Conservation (phyloP, 2,797 vertebrate species). For the Pseudochromis fuscus region DNA sequence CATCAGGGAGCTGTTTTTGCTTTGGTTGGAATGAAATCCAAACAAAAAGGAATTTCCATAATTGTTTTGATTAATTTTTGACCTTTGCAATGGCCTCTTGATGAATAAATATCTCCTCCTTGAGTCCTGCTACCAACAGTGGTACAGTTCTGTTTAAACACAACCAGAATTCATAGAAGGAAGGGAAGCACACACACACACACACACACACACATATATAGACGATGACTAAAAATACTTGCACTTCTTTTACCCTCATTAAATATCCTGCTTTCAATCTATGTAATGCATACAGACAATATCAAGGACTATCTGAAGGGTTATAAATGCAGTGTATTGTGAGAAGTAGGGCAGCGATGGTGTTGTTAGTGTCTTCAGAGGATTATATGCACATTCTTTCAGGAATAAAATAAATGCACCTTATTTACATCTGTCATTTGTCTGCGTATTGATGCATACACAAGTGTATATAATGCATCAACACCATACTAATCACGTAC, state of each 20-base stretch:
- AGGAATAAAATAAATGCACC: conserved; percentile 22
- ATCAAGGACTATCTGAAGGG: background rate
- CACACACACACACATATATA: too few species aligned
- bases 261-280: background rate
- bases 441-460: conserved; percentile 30
- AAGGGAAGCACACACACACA: background rate
- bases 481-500: conserved; percentile 3
- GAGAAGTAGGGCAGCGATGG: conserved; percentile 28
- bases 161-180: background rate
- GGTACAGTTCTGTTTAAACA: background rate
- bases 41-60: background rate
- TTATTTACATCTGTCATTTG: conserved; percentile 36
- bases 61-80: background rate
- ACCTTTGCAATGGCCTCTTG: background rate
- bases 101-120: background rate
- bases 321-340: background rate
- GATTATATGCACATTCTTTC: conserved; percentile 7
- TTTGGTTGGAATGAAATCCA: background rate
- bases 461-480: conserved; percentile 36
- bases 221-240: background rate
- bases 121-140: background rate
- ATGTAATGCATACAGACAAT: background rate
- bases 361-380: conserved; percentile 15
- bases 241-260: background rate
- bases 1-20: background rate